phyloP scores from a whole-genome alignment of 2,797 vertebrate species.

The Chaunax sp. region DNA sequence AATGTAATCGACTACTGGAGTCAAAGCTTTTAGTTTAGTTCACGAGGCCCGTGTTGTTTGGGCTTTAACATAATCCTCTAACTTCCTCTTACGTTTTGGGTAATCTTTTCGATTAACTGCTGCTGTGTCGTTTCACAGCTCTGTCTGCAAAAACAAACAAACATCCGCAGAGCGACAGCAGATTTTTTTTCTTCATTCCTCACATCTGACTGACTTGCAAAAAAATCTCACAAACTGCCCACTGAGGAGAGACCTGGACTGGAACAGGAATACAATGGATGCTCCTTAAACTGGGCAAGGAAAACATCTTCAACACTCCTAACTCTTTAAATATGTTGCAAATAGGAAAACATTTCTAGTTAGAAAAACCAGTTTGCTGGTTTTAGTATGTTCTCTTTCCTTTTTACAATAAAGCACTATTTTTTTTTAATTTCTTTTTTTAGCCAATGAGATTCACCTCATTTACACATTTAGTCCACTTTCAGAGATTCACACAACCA shows the following conservation, averaged over 20 bases:
- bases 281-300: constrained; percentile 49
- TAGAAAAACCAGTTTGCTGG: constrained; percentile 74
- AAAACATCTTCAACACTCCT: constrained; percentile 61
- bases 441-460: constrained; percentile 54
- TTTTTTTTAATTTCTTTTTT: constrained; percentile 14
- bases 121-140: constrained; percentile 35
- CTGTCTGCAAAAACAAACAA: constrained; percentile 4
- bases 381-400: constrained; percentile 56
- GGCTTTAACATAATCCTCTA: constrained; percentile 57
- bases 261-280: constrained; percentile 67
- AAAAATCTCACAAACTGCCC: constrained; percentile 40
- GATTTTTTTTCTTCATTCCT: constrained; percentile 35
- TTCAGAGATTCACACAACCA: constrained; percentile 66
- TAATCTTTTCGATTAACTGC: constrained; percentile 48
- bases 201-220: constrained; percentile 57
- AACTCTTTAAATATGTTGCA: constrained; percentile 64
- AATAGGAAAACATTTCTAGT: constrained; percentile 67
- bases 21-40: constrained; percentile 54
- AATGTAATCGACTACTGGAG: constrained; percentile 48
- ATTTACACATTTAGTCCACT: constrained; percentile 51
- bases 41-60: constrained; percentile 29
- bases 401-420: constrained; percentile 48
- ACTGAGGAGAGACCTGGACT: constrained; percentile 58
- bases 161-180: constrained; percentile 37
- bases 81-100: constrained; percentile 46